Evolutionary conservation across 2,888 invertebrate genomes (phyloP).

Genomic region (Oxystoma pomonae): DNA sequence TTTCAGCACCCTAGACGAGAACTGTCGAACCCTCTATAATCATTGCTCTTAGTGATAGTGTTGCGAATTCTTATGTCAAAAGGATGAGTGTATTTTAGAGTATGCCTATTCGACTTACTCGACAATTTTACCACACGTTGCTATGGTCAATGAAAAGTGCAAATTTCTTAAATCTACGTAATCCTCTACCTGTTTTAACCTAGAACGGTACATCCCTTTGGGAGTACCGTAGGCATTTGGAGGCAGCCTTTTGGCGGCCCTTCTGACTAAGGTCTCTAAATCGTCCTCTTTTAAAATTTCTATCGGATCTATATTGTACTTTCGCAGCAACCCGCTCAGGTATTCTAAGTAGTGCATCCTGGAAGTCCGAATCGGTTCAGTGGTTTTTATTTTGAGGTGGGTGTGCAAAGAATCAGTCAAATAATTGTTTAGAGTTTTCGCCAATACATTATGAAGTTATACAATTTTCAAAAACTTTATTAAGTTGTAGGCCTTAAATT

Average conservation of each 20-base stretch:
- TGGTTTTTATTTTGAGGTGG: conserved; percentile 4
- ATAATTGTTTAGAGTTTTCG: conserved; percentile 1
- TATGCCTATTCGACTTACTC: too few species aligned
- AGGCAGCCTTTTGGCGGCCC: conserved; percentile 69
- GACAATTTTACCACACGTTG: too few species aligned
- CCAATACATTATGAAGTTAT: too few species aligned
- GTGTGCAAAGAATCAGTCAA: background rate
- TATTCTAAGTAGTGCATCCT: conserved; percentile 91
- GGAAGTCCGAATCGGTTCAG: conserved; percentile 43
- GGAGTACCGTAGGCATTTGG: conserved; percentile 72
- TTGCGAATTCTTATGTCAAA: too few species aligned
- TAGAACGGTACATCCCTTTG: conserved; percentile 60
- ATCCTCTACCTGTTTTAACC: conserved; percentile 57
- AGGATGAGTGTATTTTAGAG: too few species aligned
- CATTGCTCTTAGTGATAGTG: too few species aligned
- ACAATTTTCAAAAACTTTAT: too few species aligned
- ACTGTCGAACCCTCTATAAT: too few species aligned
- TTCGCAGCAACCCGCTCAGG: conserved; percentile 72
- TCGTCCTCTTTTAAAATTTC: conserved; percentile 73
- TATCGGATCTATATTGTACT: conserved; percentile 70
- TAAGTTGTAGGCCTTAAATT: too few species aligned
- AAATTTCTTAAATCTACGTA: too few species aligned
- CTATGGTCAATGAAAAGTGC: too few species aligned
- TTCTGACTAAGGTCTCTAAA: conserved; percentile 74
- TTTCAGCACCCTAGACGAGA: too few species aligned